Evolutionary conservation across 92 coral and sea anemone species (phyloP), one percentile per base, ranked within the genome.

Genomic region (Chrysogorgia sp.): DNA sequence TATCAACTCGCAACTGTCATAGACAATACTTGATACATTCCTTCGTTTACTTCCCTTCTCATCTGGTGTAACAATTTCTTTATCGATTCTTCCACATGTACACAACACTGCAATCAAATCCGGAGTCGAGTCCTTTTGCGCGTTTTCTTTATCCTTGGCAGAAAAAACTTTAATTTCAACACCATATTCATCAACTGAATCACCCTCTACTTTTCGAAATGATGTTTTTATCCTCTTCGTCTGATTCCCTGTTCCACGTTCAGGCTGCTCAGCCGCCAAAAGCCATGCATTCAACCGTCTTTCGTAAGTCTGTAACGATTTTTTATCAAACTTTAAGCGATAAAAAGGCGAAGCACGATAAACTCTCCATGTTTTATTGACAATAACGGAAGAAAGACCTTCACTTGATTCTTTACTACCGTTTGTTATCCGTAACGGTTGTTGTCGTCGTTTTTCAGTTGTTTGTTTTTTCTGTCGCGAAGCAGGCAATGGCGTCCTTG

Each of bases 281-380:
- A 72, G 53, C 53, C 53, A 47, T 7, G 53, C 2, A n/a, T 47
- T 47, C 53, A 47, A 76, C 79, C 74, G 81, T 47, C 80, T 84
- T 25, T 76, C 88, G 69, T 82, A 92, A 7, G 31, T 68, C 56
- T 86, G 84, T 53, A 92, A 68, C 34, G 87, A 75, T 12, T 82
- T 68, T 17, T 34, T 70, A 41, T 85, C 76, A 77, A 52, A 81
- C 37, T 79, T 78, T 62, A 93, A 89, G 25, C 87, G 82, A 77
- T 85, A 84, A 40, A 96, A 84, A 9, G 99, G 97, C 69, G 99
- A 91, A 63, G 86, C 87, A 3, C 86, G 84, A 68, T 88, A 71
- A 7, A 96, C 88, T 52, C 96, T 83, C 87, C 96, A 92, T 21
- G 99, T 87, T 80, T 92, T 96, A 58, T 90, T 88, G 20, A 86